These are phyloP conservation scores for Meloidogyne exigua DNA, from an alignment of 1,140 invertebrate species.

Conservation along the genomic window DNA sequence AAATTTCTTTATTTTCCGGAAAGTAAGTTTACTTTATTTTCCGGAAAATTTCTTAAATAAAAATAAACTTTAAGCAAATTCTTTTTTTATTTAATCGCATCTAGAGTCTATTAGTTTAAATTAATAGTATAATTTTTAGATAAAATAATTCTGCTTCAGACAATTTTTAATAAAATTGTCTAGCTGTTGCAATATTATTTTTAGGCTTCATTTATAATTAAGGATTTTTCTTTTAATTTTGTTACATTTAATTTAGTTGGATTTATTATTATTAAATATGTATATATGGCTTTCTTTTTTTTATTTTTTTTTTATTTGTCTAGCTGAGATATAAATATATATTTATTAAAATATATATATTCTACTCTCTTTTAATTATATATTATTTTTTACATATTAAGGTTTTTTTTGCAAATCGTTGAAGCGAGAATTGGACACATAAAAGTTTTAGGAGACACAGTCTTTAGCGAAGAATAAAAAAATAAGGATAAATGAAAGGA, in stretches of 20 bases:
- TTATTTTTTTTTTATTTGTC: neutral
- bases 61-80: too few relatives aligned
- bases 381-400: neutral
- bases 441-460: neutral
- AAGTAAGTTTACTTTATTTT: too few relatives aligned
- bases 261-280: constrained; percentile 1
- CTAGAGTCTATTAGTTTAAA: too few relatives aligned
- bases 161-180: neutral
- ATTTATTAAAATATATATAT: neutral
- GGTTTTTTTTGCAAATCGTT: neutral
- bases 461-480: neutral
- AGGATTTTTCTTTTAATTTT: neutral
- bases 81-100: too few relatives aligned
- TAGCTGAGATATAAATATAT: neutral
- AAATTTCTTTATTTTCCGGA: too few relatives aligned
- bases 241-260: neutral
- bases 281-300: neutral
- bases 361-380: neutral
- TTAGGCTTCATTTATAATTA: neutral
- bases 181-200: neutral
- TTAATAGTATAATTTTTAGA: too few relatives aligned
- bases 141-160: neutral
- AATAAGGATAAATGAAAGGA: neutral
- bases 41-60: too few relatives aligned
- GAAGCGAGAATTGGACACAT: neutral